Conservation (phyloP, 2,888 invertebrate genomes). For the Hirudinaria manillensis region DNA sequence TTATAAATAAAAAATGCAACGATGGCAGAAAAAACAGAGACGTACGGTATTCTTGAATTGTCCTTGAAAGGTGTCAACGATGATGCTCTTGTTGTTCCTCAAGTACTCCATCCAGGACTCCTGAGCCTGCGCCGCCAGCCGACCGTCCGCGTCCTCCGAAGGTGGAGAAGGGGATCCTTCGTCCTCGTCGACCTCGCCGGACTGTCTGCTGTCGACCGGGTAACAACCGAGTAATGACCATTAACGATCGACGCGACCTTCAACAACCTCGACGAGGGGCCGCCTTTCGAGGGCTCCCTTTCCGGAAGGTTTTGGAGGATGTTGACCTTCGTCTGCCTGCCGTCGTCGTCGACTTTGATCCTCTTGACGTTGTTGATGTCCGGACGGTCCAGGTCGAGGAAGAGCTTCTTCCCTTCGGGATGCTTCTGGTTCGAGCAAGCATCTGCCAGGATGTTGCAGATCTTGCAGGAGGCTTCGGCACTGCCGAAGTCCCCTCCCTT, state of each 20-base stretch:
- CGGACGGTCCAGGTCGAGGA: slow-evolving; percentile 29
- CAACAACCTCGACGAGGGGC: background rate
- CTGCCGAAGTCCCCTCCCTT: background rate
- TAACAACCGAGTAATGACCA: background rate
- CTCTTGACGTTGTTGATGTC: slow-evolving; percentile 46
- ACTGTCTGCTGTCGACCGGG: background rate
- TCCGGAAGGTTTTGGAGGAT: slow-evolving; percentile 36
- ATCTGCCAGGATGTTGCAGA: background rate
- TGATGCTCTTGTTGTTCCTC: slow-evolving; percentile 59
- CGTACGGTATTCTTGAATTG: slow-evolving; percentile 64
- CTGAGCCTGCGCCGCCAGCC: slow-evolving; percentile 55
- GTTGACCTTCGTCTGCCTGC: slow-evolving; percentile 45
- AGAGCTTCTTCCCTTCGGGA: slow-evolving; percentile 9
- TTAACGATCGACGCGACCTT: background rate
- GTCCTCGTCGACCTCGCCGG: background rate
- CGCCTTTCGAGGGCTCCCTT: background rate
- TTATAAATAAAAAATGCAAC: background rate
- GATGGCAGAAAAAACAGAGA: background rate
- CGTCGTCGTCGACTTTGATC: slow-evolving; percentile 47
- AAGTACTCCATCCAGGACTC: slow-evolving; percentile 61
- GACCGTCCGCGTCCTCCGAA: background rate
- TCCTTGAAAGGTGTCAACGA: slow-evolving; percentile 64
- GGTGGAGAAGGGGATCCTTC: slow-evolving; percentile 1
- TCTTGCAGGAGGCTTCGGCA: background rate
- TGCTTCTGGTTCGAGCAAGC: background rate